Percentiles rank a stretch among this genome's conserved stretches.
Evolutionary conservation across 2,888 invertebrate genomes (phyloP).

Genomic region (Notodonta ziczac): DNA sequence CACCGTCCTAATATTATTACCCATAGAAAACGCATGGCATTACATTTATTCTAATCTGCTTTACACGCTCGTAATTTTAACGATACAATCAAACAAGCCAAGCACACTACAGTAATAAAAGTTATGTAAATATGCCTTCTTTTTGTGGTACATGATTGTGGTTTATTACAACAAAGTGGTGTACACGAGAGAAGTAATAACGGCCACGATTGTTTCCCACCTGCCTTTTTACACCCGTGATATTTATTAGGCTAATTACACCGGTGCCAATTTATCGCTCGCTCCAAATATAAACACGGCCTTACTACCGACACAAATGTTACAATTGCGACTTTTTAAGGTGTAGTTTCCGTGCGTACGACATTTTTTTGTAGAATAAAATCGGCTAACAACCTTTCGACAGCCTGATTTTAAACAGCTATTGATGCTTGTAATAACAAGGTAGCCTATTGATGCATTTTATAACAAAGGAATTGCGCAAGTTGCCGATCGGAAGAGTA

Average conservation of each 20-base stretch:
- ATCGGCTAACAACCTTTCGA: too few relatives aligned
- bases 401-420: too few relatives aligned
- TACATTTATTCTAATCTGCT: too few relatives aligned
- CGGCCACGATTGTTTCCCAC: neutral
- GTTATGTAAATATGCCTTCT: neutral
- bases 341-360: conserved; percentile 17
- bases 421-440: too few relatives aligned
- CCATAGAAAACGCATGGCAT: too few relatives aligned
- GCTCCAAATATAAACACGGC: conserved; percentile 6
- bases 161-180: neutral
- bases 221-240: neutral
- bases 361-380: neutral
- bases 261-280: conserved; percentile 4
- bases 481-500: too few relatives aligned
- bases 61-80: too few relatives aligned
- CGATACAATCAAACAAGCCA: too few relatives aligned
- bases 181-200: neutral
- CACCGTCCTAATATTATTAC: too few relatives aligned
- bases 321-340: conserved; percentile 13
- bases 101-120: neutral
- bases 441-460: too few relatives aligned
- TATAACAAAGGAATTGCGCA: too few relatives aligned
- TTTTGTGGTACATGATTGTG: neutral
- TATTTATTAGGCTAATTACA: conserved; percentile 1
- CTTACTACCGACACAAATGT: neutral